Conservation (phyloP, 1,140 invertebrate genomes). For the Drosophila yakuba region DNA sequence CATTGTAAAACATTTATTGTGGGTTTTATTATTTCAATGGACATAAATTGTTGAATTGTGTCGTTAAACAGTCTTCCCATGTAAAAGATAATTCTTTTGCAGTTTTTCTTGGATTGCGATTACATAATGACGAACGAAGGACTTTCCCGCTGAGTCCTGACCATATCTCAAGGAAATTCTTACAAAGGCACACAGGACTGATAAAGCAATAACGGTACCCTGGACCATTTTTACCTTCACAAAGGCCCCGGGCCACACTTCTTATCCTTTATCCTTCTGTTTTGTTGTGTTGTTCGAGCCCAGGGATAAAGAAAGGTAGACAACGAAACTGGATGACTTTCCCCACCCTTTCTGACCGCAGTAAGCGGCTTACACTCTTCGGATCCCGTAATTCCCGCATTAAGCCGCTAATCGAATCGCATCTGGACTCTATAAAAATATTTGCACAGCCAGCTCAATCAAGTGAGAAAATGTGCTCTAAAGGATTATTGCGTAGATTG, state of each 20-base stretch:
- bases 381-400: conserved; percentile 31
- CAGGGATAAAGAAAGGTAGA: conserved; percentile 8
- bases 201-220: conserved; percentile 39
- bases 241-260: conserved; percentile 22
- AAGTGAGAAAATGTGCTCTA: conserved; percentile 42
- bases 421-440: conserved; percentile 32
- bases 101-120: conserved; percentile 21
- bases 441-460: conserved; percentile 32
- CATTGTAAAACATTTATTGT: neutral
- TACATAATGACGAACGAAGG: conserved; percentile 11
- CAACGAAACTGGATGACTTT: conserved; percentile 28
- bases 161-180: conserved; percentile 1
- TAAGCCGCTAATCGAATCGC: conserved; percentile 39
- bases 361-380: conserved; percentile 34
- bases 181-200: neutral
- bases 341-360: conserved; percentile 26
- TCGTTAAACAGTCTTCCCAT: too few relatives aligned
- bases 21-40: too few relatives aligned
- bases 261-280: conserved; percentile 23
- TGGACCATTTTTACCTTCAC: conserved; percentile 12
- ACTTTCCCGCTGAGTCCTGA: conserved; percentile 26
- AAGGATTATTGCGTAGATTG: neutral
- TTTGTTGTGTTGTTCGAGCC: conserved; percentile 8
- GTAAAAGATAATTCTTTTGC: conserved; percentile 16
- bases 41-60: too few relatives aligned